These are phyloP conservation scores for Ceuthmochares aereus DNA, from an alignment of 2,113 vertebrate species.

Conservation along the genomic window DNA sequence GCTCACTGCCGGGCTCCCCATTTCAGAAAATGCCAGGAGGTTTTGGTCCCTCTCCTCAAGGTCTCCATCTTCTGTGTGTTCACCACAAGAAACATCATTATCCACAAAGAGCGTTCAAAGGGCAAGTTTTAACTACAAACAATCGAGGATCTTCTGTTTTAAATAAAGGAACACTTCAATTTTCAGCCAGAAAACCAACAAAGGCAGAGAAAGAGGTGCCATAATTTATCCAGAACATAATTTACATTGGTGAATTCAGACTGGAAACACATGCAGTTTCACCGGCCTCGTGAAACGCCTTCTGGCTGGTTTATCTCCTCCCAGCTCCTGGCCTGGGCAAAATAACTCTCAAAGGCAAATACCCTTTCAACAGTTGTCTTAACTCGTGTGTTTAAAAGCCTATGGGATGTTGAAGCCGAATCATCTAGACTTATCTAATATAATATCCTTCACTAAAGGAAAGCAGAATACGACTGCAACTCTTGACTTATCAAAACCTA, in stretches of 20 bases:
- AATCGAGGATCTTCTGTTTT: not conserved
- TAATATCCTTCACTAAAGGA: not conserved
- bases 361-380: not conserved
- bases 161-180: fast-evolving
- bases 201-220: not conserved
- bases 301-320: not conserved
- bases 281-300: not conserved
- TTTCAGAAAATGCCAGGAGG: constrained; percentile 63
- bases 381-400: not conserved
- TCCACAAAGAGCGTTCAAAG: constrained; percentile 50
- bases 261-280: not conserved
- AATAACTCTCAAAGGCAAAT: not conserved
- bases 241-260: not conserved
- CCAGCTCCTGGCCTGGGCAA: not conserved
- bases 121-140: fast-evolving
- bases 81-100: constrained; percentile 75
- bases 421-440: not conserved
- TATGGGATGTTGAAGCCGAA: not conserved
- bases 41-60: constrained; percentile 74
- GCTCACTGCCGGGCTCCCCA: not conserved
- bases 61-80: constrained; percentile 72
- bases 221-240: not conserved
- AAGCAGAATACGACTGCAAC: not conserved
- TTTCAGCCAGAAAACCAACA: not conserved
- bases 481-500: not conserved